Evolutionary conservation across 2,113 vertebrate species (phyloP).

Genomic region (Catharus bicknelli): DNA sequence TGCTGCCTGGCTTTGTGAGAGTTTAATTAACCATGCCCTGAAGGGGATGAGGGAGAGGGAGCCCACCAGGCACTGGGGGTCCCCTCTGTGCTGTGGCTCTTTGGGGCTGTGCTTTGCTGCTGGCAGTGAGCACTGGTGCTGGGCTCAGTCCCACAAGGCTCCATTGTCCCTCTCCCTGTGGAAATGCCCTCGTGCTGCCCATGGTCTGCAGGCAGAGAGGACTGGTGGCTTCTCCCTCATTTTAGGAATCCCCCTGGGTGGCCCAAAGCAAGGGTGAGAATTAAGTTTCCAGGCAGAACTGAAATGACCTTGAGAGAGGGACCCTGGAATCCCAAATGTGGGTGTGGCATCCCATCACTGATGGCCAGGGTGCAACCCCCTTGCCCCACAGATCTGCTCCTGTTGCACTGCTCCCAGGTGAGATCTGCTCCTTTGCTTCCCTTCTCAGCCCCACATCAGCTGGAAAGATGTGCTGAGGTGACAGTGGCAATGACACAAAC

Average conservation of each 20-base stretch:
- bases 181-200: neutral
- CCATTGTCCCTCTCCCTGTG: neutral
- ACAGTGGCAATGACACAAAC: neutral
- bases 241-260: neutral
- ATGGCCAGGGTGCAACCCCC: neutral
- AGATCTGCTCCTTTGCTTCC: neutral
- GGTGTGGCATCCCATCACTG: neutral
- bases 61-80: neutral
- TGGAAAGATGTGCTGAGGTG: accelerated
- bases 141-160: neutral
- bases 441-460: neutral
- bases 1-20: neutral
- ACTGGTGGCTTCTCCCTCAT: neutral
- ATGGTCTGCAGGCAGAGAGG: accelerated
- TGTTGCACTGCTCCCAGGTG: neutral
- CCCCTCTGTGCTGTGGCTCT: neutral
- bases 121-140: accelerated
- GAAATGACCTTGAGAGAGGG: neutral
- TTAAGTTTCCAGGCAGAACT: neutral
- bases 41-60: neutral
- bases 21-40: neutral
- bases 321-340: neutral
- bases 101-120: neutral
- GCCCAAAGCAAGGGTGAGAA: neutral
- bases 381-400: neutral